Evolutionary conservation across 2,797 vertebrate genomes (phyloP), one percentile per base, ranked within the genome.

Genomic region (Galago senegalensis): DNA sequence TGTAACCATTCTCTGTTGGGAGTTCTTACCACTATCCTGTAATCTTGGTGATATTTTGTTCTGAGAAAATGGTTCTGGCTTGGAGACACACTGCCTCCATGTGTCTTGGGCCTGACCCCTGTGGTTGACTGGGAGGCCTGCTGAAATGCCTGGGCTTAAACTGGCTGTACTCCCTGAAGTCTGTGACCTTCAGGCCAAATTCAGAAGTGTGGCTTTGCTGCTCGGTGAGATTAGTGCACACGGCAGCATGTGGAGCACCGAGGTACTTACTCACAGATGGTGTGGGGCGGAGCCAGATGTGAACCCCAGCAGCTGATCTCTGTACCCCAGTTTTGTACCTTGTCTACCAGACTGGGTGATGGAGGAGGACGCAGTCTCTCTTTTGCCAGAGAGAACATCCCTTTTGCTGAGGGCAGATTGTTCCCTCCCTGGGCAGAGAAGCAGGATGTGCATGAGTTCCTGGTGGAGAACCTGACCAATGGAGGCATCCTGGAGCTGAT

Each of bases 401-500:
- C 37, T 13, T 82, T 60, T 11, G 2, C 75, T 80, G 67, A 49
- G n/a, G 46, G 87, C 56, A 23, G 31, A 13, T 75, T 77, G 75
- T 93, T 89, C 40, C 27, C 43, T 69, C n/a, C 96, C 73, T 82
- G 46, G 69, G 27, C 96, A 99, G 99, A 99, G 98, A 99, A 99
- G 95, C 98, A 99, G 86, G 99, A 99, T 3, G 99, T 99, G 91
- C 99, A 99, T 93, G 98, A 98, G 21, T 99, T 99, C 97, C 97
- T 99, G 83, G 97, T 99, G 83, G 98, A 98, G 85, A 99, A 99
- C 96, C 98, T 99, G 98, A 98, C 98, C 97, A 99, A 99, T 0
- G 99, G 99, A 1, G 99, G 99, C 3, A 98, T 99, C 49, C 98
- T 99, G 97, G 99, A 99, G 90, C 98, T 99, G 97, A 99, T 99